A percentile compares a stretch with the other conserved stretches of the same genome.
Evolutionary conservation across 1,140 invertebrate genomes (phyloP).

Genomic region (Ganaspis sp.): DNA sequence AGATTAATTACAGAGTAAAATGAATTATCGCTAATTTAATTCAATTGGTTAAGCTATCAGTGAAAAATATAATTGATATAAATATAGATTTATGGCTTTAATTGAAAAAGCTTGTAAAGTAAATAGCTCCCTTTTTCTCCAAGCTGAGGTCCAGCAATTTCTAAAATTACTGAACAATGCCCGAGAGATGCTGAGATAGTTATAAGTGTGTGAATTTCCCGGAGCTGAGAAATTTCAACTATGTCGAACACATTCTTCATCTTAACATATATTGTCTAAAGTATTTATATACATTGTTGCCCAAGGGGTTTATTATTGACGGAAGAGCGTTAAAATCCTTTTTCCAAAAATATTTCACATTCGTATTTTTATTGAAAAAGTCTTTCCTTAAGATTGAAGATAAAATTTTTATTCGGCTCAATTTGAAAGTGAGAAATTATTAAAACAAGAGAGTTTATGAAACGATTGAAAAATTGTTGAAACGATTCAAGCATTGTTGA

Average conservation of each 20-base stretch:
- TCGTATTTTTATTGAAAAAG: background rate
- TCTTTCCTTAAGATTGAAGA: too few relatives aligned
- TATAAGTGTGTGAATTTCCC: slow-evolving; percentile 13
- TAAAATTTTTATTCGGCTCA: too few relatives aligned
- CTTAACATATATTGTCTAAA: slow-evolving; percentile 11
- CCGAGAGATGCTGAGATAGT: slow-evolving; percentile 3
- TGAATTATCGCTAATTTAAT: background rate
- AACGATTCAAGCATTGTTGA: too few relatives aligned
- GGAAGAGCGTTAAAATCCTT: background rate
- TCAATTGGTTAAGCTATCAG: background rate
- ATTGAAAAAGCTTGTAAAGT: background rate
- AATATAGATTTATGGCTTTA: background rate
- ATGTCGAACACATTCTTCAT: slow-evolving; percentile 26
- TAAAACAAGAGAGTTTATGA: too few relatives aligned
- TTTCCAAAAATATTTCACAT: background rate
- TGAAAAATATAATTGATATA: background rate
- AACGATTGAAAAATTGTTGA: too few relatives aligned
- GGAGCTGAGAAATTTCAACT: slow-evolving; percentile 22
- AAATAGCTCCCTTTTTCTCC: background rate
- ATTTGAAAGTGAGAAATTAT: too few relatives aligned
- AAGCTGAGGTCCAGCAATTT: background rate
- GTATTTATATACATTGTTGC: background rate
- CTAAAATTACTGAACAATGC: slow-evolving; percentile 23
- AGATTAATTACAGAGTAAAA: too few relatives aligned
- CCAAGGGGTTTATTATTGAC: slow-evolving; percentile 1